Conservation (phyloP, 2,113 vertebrate species). For the Procapra przewalskii region DNA sequence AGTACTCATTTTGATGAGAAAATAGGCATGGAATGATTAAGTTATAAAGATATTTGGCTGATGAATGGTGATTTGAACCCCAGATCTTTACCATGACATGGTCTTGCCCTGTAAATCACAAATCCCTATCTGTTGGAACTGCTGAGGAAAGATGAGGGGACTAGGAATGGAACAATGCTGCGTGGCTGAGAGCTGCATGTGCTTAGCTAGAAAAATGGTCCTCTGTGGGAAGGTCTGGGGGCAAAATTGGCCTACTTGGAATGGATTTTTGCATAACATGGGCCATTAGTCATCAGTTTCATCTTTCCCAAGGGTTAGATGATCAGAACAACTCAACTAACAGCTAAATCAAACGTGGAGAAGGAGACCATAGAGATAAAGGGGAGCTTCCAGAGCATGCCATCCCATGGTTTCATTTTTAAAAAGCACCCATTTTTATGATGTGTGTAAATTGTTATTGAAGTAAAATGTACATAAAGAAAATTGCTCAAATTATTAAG, state of each 20-base stretch:
- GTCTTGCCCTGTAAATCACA: neutral
- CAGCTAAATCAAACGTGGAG: neutral
- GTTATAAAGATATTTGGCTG: neutral
- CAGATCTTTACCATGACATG: neutral
- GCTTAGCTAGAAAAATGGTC: neutral
- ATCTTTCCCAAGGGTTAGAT: neutral
- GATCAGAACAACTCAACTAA: neutral
- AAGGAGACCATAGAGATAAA: neutral
- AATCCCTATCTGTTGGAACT: neutral
- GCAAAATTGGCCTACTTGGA: neutral
- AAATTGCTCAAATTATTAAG: neutral
- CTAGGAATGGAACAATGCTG: neutral
- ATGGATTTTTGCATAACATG: neutral
- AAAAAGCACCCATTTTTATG: neutral
- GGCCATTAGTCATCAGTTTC: neutral
- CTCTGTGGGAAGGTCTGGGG: neutral
- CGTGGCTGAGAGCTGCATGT: neutral
- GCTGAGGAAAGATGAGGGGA: neutral
- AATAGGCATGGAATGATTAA: neutral
- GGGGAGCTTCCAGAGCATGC: neutral
- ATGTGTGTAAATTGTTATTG: neutral
- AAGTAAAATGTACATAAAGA: neutral
- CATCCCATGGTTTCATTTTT: neutral
- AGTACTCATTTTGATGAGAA: neutral
- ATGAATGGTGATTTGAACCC: neutral